Base-by-base conservation (phyloP, 2,113 vertebrate species). In the Asarcornis scutulata region DNA sequence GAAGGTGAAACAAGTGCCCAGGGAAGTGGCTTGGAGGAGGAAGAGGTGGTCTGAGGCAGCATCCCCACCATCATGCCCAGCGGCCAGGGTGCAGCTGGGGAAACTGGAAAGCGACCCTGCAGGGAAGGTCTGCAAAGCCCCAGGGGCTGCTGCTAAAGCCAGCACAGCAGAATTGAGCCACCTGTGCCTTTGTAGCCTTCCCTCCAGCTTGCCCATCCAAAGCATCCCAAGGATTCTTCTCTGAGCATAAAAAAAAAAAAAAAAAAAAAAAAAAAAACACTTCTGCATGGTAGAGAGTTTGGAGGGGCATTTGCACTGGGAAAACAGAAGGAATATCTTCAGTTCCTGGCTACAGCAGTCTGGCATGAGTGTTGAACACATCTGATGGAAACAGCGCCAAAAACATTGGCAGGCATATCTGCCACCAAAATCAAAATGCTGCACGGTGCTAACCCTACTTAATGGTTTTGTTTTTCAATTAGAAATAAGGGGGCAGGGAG, bases 1-100 rank as follows among this genome's bases (percentile, higher is more conserved):
- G 4, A 32, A 80, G 34, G 62, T 0, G 0, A 66, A 80, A 60
- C 1, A 12, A 23, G 23, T 1, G 3, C n/a, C 7, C 22, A 42
- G 38, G 44, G 40, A 56, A n/a, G 10, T 0, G 7, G 40, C 7
- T 63, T 55, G 81, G 52, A 60, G 2, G 20, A 10, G 67, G 48
- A 26, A 50, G 48, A 4, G 50, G 58, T 16, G 66, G 59, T 72
- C 17, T 2, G 12, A 38, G 11, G 27, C 12, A 63, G 5, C 3
- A 1, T 58, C 60, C 18, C 50, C 60, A 48, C 42, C 72, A 13
- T 64, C 42, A n/a, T n/a, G n/a, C n/a, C n/a, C n/a, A n/a, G n/a
- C 29, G 40, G 38, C 50, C 1, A 13, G 52, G 2, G 11, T 7
- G 8, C 14, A 8, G 0, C 56, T 17, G 31, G 12, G 13, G 16